These are phyloP conservation scores for Drosophila anomalata DNA, from an alignment of 2,888 invertebrate genomes.

Conservation along the genomic window DNA sequence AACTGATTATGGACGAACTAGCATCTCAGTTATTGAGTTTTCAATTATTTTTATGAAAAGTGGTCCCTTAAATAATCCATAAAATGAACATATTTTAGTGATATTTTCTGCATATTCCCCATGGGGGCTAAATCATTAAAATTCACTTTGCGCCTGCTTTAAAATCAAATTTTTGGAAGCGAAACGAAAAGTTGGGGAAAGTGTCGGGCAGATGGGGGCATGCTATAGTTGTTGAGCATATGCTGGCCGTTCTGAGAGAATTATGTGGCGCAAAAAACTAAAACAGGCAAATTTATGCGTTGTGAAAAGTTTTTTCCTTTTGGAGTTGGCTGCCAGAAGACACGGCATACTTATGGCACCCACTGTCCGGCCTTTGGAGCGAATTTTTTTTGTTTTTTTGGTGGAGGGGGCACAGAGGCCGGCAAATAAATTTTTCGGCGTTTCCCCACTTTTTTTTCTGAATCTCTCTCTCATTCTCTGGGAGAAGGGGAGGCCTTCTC, in stretches of 20 bases:
- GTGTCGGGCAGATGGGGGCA: constrained; percentile 19
- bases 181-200: constrained; percentile 11
- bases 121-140: constrained; percentile 60
- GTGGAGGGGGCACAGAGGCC: constrained; percentile 46
- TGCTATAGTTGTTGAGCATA: constrained; percentile 49
- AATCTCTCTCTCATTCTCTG: constrained; percentile 10
- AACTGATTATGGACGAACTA: background rate
- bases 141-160: constrained; percentile 70
- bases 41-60: constrained; percentile 6
- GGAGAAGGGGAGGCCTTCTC: constrained; percentile 1
- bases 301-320: constrained; percentile 65
- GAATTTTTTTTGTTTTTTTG: constrained; percentile 15
- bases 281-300: constrained; percentile 73
- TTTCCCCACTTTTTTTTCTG: constrained; percentile 15
- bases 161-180: constrained; percentile 65
- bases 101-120: constrained; percentile 7
- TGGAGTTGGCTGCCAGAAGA: constrained; percentile 28
- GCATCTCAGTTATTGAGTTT: constrained; percentile 7
- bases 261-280: constrained; percentile 75
- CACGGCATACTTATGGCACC: constrained; percentile 46
- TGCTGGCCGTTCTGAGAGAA: constrained; percentile 64
- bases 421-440: constrained; percentile 62
- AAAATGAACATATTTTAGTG: constrained; percentile 14
- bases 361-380: constrained; percentile 62
- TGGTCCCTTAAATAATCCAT: constrained; percentile 22